Conservation (phyloP, 2,797 vertebrate genomes). For the Centroberyx gerrardi region DNA sequence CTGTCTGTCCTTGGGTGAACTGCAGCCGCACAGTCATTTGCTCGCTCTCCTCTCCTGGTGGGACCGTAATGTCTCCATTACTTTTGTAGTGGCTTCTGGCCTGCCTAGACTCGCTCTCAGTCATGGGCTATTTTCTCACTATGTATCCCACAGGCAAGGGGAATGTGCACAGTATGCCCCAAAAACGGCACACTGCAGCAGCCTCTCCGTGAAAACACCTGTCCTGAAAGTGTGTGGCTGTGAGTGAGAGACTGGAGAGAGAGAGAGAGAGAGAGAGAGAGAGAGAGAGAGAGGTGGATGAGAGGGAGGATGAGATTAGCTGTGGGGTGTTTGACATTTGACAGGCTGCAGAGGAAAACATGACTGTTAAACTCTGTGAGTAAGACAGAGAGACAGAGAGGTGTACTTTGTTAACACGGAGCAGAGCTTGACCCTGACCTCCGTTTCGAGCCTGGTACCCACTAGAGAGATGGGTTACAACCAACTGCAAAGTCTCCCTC, state of each 20-base stretch:
- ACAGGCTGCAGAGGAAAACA: constrained; percentile 25
- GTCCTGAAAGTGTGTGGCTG: constrained; percentile 33
- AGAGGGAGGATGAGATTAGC: neutral
- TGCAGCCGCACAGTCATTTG: constrained; percentile 48
- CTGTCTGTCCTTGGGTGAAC: constrained; percentile 57
- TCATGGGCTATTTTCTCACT: constrained; percentile 66
- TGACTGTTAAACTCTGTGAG: neutral
- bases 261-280: neutral
- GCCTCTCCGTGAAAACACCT: constrained; percentile 52
- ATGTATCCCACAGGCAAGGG: constrained; percentile 53
- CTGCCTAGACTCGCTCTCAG: constrained; percentile 47
- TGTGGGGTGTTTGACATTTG: neutral
- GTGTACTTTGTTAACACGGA: neutral
- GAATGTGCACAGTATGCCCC: constrained; percentile 41
- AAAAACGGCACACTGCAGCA: constrained; percentile 50
- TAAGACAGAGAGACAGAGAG: constrained; percentile 6
- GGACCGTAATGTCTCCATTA: constrained; percentile 66
- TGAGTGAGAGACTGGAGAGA: constrained; percentile 17
- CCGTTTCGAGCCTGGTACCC: constrained; percentile 11
- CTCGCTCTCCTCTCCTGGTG: constrained; percentile 54
- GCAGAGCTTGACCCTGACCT: constrained; percentile 42
- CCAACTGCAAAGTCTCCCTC: constrained; percentile 26
- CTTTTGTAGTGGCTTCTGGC: constrained; percentile 46
- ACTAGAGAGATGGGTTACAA: constrained; percentile 20
- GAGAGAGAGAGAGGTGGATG: constrained; percentile 1